Percentiles rank a stretch among this genome's conserved stretches.
phyloP scores from a whole-genome alignment of 2,888 invertebrate species.

The Globia sparganii region DNA sequence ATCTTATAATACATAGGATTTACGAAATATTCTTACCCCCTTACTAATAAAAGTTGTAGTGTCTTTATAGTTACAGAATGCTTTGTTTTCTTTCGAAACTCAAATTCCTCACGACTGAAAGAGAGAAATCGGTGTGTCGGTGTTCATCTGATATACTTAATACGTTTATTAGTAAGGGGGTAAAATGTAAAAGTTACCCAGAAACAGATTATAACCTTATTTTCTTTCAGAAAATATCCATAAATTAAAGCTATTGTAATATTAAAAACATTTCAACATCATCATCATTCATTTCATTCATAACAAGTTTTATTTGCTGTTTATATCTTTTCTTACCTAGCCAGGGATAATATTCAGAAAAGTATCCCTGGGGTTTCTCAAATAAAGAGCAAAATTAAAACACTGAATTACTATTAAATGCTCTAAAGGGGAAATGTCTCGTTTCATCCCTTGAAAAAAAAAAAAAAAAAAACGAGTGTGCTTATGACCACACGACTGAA shows the following conservation, averaged over 20 bases:
- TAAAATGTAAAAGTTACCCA: background rate
- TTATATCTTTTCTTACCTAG: background rate
- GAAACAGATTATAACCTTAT: background rate
- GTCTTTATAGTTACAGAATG: too few relatives aligned
- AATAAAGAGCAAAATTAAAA: background rate
- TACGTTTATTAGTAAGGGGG: too few relatives aligned
- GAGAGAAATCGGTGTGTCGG: too few relatives aligned
- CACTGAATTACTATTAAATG: conserved; percentile 7
- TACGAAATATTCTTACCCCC: background rate
- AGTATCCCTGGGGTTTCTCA: background rate
- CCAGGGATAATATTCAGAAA: background rate
- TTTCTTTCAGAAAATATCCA: conserved; percentile 10
- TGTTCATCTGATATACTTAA: too few relatives aligned
- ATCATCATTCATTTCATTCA: too few relatives aligned
- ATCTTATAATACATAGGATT: background rate
- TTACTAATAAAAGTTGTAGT: too few relatives aligned
- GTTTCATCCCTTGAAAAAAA: background rate
- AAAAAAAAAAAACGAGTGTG: too few relatives aligned
- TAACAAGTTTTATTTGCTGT: background rate
- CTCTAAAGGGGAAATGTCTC: background rate
- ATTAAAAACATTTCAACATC: background rate
- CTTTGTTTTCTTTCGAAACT: too few relatives aligned
- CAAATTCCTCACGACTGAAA: too few relatives aligned
- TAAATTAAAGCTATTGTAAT: conserved; percentile 2
- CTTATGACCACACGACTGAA: too few relatives aligned